Evolutionary conservation across 2,888 invertebrate species (phyloP).

Genomic region (Caradrina clavipalpis): DNA sequence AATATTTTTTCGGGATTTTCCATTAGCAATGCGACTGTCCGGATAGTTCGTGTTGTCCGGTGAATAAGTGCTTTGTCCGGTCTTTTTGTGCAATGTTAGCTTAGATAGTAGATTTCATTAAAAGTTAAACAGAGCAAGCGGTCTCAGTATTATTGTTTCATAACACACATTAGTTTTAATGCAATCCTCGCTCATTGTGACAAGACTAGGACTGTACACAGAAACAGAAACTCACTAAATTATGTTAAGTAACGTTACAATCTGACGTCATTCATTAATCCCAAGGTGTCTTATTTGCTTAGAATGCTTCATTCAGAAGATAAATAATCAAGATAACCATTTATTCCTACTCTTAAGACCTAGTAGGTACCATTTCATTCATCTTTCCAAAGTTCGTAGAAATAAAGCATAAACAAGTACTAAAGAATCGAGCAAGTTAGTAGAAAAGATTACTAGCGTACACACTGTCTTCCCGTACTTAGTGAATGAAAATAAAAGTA

Average conservation of each 20-base stretch:
- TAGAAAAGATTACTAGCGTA: conserved; percentile 58
- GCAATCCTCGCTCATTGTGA: conserved; percentile 43
- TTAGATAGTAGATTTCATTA: conserved; percentile 76
- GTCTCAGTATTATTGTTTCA: conserved; percentile 47
- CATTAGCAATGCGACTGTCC: conserved; percentile 87
- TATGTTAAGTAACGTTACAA: conserved; percentile 19
- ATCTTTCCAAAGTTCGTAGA: conserved; percentile 28
- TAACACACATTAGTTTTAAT: conserved; percentile 56
- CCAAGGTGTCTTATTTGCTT: conserved; percentile 8
- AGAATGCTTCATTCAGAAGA: not conserved
- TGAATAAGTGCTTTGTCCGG: conserved; percentile 76
- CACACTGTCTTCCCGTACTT: conserved; percentile 59
- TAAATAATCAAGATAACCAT: conserved; percentile 5
- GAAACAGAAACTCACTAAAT: conserved; percentile 36
- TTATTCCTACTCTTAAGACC: conserved; percentile 5
- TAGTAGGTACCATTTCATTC: conserved; percentile 15
- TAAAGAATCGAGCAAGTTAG: conserved; percentile 52
- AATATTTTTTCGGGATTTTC: conserved; percentile 89
- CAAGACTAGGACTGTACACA: conserved; percentile 42
- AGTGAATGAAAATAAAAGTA: conserved; percentile 64
- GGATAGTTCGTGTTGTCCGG: conserved; percentile 79
- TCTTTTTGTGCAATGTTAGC: conserved; percentile 70
- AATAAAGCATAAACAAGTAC: conserved; percentile 30
- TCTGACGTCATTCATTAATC: conserved; percentile 32
- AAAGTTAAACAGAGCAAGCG: conserved; percentile 70